These are phyloP conservation scores for Chitala chitala DNA, from an alignment of 2,113 vertebrate genomes.

Conservation along the genomic window DNA sequence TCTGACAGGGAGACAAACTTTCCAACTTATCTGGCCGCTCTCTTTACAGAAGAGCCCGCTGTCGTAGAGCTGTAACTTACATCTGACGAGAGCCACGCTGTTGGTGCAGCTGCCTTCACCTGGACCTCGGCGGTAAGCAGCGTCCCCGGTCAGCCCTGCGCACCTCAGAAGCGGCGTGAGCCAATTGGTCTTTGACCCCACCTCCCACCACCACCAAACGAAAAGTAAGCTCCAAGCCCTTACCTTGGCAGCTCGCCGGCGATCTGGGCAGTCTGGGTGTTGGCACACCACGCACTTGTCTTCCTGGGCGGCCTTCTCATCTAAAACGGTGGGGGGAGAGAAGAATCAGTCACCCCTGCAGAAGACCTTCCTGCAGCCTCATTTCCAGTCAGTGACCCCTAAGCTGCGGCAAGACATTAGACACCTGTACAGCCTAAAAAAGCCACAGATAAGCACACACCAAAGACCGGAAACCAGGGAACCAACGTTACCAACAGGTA, in stretches of 20 bases:
- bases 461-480: too few relatives aligned
- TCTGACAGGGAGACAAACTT: constrained; percentile 3
- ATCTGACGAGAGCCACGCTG: constrained; percentile 56
- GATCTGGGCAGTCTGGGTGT: constrained; percentile 71
- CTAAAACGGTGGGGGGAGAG: constrained; percentile 57
- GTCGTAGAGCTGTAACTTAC: constrained; percentile 56
- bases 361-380: neutral
- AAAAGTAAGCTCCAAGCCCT: too few relatives aligned
- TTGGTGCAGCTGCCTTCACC: constrained; percentile 41
- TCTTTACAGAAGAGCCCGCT: constrained; percentile 44
- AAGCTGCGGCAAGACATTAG: too few relatives aligned
- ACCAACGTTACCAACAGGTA: too few relatives aligned
- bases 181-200: too few relatives aligned
- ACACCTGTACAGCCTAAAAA: too few relatives aligned
- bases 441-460: too few relatives aligned
- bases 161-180: neutral
- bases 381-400: neutral
- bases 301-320: constrained; percentile 65
- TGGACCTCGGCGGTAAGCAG: too few relatives aligned
- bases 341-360: constrained; percentile 30
- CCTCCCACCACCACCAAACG: too few relatives aligned
- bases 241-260: constrained; percentile 77
- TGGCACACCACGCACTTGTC: constrained; percentile 76
- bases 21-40: constrained; percentile 38
- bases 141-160: constrained; percentile 35